Evolutionary conservation across 2,113 vertebrate species (phyloP), one percentile per base, ranked within the genome.

Genomic region (Hylia prasina): DNA sequence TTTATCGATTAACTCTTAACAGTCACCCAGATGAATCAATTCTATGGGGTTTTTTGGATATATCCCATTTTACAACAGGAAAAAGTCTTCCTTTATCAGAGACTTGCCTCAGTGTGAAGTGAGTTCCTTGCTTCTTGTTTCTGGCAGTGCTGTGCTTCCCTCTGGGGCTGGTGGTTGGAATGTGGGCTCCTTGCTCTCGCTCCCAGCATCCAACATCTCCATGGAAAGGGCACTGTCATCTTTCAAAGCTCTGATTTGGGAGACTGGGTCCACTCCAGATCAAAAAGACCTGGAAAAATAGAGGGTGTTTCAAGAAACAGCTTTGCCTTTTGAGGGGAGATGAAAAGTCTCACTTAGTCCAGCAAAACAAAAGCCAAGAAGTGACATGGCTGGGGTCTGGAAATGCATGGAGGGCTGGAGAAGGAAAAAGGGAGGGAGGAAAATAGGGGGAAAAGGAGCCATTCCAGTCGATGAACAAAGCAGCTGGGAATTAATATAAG

Each of bases 1-100:
- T 95, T 95, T 97, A 97, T 97, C 66, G 90, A 97, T 98, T 98
- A 98, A 97, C 97, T 95, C 93, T 97, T 97, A 95, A 86, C 53
- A 83, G 68, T 50, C 76, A 37, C 58, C 35, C 6, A 89, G 40
- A 81, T 92, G 77, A 91, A 95, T 97, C 78, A 87, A 66, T 96
- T 68, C 64, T 69, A 16, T 57, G 56, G 56, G 54, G 19, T 37
- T 83, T 71, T 89, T 78, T 60, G 14, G 17, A 30, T 45, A 53
- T 12, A 39, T 27, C 35, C 78, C 64, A 37, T 73, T 96, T 76
- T 82, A 85, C 15, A 64, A 44, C 21, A 42, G 58, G 57, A 78
- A 96, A 94, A 91, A 50, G 6, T 63, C 31, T 70, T 45, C 50
- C 80, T 53, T 91, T 64, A 66, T 63, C 66, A 44, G 22, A 25